phyloP scores from a whole-genome alignment of 2,888 invertebrate species.

The Conops quadrifasciatus region DNA sequence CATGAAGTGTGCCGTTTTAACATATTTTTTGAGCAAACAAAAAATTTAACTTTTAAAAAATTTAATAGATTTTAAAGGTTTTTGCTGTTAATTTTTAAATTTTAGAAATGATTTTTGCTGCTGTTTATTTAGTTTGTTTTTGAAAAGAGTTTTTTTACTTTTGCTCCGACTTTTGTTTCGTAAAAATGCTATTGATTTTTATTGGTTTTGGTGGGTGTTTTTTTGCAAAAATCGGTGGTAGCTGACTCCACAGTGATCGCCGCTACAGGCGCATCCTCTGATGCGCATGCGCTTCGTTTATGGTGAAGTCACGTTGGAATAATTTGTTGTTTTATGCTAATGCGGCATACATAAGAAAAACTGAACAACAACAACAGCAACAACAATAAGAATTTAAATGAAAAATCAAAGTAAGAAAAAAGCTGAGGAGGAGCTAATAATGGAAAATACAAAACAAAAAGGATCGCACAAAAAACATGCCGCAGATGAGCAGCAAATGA shows the following conservation, averaged over 20 bases:
- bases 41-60: too few relatives aligned
- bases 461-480: neutral
- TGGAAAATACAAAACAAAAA: neutral
- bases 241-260: conserved; percentile 1
- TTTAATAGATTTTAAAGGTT: too few relatives aligned
- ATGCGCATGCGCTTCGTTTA: conserved; percentile 57
- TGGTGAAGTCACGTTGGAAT: conserved; percentile 66
- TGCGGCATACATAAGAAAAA: conserved; percentile 52
- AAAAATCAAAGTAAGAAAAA: neutral
- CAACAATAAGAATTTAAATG: neutral
- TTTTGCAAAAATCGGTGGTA: neutral
- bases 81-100: too few relatives aligned
- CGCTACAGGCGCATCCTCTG: conserved; percentile 4
- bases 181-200: conserved; percentile 2
- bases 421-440: neutral
- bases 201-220: neutral
- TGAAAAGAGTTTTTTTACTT: neutral
- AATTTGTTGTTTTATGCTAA: conserved; percentile 67
- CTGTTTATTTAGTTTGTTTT: too few relatives aligned
- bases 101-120: too few relatives aligned
- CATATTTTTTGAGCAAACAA: too few relatives aligned
- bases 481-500: conserved; percentile 51
- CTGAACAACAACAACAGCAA: neutral
- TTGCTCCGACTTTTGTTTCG: neutral
- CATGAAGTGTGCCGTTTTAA: too few relatives aligned